Evolutionary conservation across 2,797 vertebrate genomes (phyloP).

Genomic region (Echiichthys vipera): DNA sequence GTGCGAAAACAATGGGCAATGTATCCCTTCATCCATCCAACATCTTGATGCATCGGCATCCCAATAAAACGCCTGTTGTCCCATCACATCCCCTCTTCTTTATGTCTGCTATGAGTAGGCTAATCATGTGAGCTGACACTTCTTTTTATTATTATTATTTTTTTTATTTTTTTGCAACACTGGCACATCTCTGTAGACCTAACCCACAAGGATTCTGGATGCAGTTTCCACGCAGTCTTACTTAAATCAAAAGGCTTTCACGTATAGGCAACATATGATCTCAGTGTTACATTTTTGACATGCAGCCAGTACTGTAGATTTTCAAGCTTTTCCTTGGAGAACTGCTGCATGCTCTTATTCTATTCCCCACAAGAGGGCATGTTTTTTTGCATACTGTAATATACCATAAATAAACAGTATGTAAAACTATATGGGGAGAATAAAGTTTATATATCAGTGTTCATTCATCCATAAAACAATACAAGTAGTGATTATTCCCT

Average conservation of each 20-base stretch:
- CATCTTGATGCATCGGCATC: too few relatives aligned
- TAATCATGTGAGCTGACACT: conserved; percentile 2
- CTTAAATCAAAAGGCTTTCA: conserved; percentile 45
- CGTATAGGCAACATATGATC: conserved; percentile 51
- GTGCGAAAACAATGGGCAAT: neutral
- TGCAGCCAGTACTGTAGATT: conserved; percentile 41
- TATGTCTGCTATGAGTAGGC: conserved; percentile 3
- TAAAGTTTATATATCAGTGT: neutral
- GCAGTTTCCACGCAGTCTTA: conserved; percentile 43
- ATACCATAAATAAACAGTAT: conserved; percentile 21
- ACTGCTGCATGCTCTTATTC: conserved; percentile 42
- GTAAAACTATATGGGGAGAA: conserved; percentile 23
- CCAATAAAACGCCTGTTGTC: neutral
- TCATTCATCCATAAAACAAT: conserved; percentile 41
- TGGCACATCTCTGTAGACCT: conserved; percentile 4
- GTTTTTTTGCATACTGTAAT: conserved; percentile 20
- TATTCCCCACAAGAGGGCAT: conserved; percentile 61
- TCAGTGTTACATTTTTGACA: conserved; percentile 51
- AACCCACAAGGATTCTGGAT: conserved; percentile 35
- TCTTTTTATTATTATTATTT: conserved; percentile 21
- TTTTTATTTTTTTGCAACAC: conserved; percentile 21
- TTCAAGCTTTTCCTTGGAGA: conserved; percentile 27
- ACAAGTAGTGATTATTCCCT: conserved; percentile 29
- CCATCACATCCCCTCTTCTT: neutral
- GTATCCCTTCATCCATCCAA: neutral